Evolutionary conservation across 2,888 invertebrate genomes (phyloP).

Genomic region (Exephanes ischioxanthus): DNA sequence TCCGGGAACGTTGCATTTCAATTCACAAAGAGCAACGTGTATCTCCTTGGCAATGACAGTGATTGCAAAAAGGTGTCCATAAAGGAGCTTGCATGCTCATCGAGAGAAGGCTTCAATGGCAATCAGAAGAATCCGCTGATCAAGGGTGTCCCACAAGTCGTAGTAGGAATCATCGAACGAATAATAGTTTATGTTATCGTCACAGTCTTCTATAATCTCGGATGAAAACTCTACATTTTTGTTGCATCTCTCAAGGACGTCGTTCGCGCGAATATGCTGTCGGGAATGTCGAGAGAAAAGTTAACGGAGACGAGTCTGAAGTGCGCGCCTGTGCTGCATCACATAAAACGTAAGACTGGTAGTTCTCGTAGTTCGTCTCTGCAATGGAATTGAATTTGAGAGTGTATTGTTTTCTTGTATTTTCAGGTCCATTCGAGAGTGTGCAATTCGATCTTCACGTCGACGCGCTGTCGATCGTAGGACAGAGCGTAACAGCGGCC

Average conservation of each 20-base stretch:
- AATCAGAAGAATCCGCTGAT: slow-evolving; percentile 69
- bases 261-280: slow-evolving; percentile 87
- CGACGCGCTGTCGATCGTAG: slow-evolving; percentile 91
- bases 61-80: slow-evolving; percentile 82
- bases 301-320: slow-evolving; percentile 84
- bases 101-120: slow-evolving; percentile 62
- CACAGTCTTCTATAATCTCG: background rate
- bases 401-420: background rate
- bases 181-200: background rate
- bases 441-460: slow-evolving; percentile 89
- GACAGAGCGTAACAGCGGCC: slow-evolving; percentile 88
- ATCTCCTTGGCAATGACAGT: slow-evolving; percentile 88
- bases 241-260: slow-evolving; percentile 86
- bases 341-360: slow-evolving; percentile 88
- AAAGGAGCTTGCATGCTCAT: slow-evolving; percentile 72
- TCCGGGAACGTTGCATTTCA: slow-evolving; percentile 91
- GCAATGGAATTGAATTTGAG: background rate
- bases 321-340: slow-evolving; percentile 87
- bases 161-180: slow-evolving; percentile 65
- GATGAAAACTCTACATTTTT: background rate
- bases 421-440: slow-evolving; percentile 83
- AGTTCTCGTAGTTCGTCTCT: slow-evolving; percentile 71
- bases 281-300: slow-evolving; percentile 88
- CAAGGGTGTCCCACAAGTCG: slow-evolving; percentile 70
- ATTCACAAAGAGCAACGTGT: slow-evolving; percentile 88